Conservation (phyloP, 1,140 invertebrate genomes). For the Zaprionus tsacasi region DNA sequence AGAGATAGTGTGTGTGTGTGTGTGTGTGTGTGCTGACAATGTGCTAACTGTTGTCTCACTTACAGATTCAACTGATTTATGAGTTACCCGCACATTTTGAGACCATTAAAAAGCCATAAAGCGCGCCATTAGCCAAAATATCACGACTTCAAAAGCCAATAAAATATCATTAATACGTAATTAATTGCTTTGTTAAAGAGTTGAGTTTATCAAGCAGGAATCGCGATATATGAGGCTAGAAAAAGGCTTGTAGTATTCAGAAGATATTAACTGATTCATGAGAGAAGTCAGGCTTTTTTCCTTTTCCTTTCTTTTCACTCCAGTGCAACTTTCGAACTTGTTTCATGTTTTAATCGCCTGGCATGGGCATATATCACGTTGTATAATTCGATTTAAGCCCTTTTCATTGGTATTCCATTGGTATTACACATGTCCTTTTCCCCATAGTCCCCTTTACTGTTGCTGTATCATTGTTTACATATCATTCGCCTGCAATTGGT, state of each 20-base stretch:
- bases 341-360: background rate
- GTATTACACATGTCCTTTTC: background rate
- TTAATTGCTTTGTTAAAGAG: constrained; percentile 36
- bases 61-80: constrained; percentile 63
- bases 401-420: background rate
- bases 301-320: no score
- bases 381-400: background rate
- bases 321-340: background rate
- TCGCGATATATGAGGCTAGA: background rate
- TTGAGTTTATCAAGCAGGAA: background rate
- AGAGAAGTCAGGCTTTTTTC: no score
- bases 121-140: constrained; percentile 40
- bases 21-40: constrained; percentile 16
- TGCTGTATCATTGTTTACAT: background rate
- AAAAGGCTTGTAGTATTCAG: no score
- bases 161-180: constrained; percentile 47
- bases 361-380: background rate
- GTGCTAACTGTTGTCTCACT: constrained; percentile 55
- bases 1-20: constrained; percentile 12
- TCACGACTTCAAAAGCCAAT: constrained; percentile 25
- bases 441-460: background rate
- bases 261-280: no score
- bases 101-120: constrained; percentile 74
- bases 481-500: background rate
- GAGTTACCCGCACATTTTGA: constrained; percentile 41